Conservation (phyloP, 1,140 invertebrate species). For the Drosophila nigromelanica region DNA sequence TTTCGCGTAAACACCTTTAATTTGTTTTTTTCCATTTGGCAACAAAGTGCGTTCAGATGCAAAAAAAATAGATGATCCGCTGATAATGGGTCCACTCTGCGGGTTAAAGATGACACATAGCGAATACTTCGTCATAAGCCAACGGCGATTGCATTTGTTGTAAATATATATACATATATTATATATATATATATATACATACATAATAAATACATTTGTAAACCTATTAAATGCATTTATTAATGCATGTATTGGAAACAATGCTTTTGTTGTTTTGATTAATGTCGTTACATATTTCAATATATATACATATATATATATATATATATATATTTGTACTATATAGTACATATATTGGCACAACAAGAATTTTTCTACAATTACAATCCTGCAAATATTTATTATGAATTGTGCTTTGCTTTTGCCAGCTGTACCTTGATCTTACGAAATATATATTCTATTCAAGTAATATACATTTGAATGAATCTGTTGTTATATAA, state of each 20-base stretch:
- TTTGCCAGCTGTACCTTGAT: slow-evolving; percentile 66
- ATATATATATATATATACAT: slow-evolving; percentile 14
- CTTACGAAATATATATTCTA: slow-evolving; percentile 63
- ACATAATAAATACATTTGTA: neutral
- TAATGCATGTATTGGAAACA: slow-evolving; percentile 39
- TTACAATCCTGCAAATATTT: slow-evolving; percentile 37
- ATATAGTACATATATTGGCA: slow-evolving; percentile 5
- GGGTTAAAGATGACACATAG: slow-evolving; percentile 41
- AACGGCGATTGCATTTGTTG: slow-evolving; percentile 42
- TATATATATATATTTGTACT: slow-evolving; percentile 23
- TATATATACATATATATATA: too few relatives aligned
- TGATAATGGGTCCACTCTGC: slow-evolving; percentile 24
- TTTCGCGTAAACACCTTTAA: slow-evolving; percentile 3
- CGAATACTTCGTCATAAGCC: slow-evolving; percentile 44
- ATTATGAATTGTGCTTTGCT: slow-evolving; percentile 55
- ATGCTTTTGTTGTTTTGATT: slow-evolving; percentile 75
- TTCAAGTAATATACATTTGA: slow-evolving; percentile 45
- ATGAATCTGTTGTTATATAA: slow-evolving; percentile 41
- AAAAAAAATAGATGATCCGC: neutral
- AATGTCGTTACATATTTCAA: slow-evolving; percentile 30
- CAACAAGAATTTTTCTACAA: slow-evolving; percentile 27
- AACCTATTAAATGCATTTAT: slow-evolving; percentile 15
- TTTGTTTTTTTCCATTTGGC: neutral
- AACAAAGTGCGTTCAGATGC: neutral
- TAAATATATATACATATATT: slow-evolving; percentile 10